A percentile compares a stretch with the other conserved stretches of the same genome.
Conservation (phyloP, 2,113 vertebrate genomes). For the Sialia sialis region DNA sequence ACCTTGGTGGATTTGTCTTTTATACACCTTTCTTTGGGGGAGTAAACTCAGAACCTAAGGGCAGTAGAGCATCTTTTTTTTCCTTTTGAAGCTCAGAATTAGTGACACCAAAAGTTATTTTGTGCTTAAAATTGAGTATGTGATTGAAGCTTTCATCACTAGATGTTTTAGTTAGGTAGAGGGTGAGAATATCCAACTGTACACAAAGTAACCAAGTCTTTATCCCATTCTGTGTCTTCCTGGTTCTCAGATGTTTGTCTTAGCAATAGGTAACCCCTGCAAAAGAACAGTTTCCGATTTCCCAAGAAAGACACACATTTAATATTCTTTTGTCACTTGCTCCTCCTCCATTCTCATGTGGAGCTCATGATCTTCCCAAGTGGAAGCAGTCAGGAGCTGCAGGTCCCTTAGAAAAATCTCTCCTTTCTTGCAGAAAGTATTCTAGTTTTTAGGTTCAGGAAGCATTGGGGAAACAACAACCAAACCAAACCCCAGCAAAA, state of each 20-base stretch:
- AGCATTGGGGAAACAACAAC: background rate
- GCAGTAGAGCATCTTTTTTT: background rate
- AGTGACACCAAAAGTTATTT: background rate
- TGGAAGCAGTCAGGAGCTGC: background rate
- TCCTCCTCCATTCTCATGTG: background rate
- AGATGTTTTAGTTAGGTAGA: background rate
- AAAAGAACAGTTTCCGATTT: background rate
- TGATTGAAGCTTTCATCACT: background rate
- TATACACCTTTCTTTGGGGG: background rate
- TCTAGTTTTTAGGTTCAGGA: background rate
- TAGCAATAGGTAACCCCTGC: background rate
- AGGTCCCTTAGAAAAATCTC: background rate
- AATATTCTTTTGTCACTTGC: background rate
- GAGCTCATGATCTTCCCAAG: background rate
- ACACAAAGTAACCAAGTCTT: constrained; percentile 47
- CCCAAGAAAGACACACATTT: background rate
- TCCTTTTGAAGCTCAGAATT: background rate
- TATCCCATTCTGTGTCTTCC: background rate
- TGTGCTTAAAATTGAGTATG: background rate
- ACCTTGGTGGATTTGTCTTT: background rate
- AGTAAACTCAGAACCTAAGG: background rate
- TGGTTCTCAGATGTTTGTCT: background rate
- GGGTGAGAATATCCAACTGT: constrained; percentile 26
- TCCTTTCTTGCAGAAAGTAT: background rate
- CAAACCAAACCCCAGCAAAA: background rate